Evolutionary conservation across 64 coral and sea anemone genomes (phyloP).

Genomic region (Catalaphyllia jardinei): DNA sequence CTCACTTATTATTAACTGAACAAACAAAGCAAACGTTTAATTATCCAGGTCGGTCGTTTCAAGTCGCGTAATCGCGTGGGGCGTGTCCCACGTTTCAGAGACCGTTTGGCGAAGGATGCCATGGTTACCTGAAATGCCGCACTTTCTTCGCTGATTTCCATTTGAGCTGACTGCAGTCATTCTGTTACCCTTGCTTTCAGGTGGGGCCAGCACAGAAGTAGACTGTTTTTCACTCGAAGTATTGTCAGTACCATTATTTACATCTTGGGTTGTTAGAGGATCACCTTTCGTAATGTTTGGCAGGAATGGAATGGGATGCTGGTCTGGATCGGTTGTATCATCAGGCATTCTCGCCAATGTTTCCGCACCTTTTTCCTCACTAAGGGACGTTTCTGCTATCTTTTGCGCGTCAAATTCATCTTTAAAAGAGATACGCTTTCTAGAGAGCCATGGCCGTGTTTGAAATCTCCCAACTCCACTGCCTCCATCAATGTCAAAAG

Average conservation of each 20-base stretch:
- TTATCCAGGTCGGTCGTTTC: no score
- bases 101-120: background rate
- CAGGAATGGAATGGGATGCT: background rate
- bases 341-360: background rate
- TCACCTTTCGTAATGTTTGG: background rate
- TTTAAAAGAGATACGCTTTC: conserved; percentile 60
- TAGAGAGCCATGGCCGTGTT: background rate
- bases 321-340: background rate
- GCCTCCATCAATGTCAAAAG: background rate
- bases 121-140: background rate
- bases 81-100: no score
- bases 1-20: no score
- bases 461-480: background rate
- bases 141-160: background rate
- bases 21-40: no score
- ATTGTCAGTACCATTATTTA: background rate
- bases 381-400: no score
- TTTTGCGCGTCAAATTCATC: conserved; percentile 34
- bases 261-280: background rate
- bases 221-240: background rate
- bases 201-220: background rate
- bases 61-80: no score
- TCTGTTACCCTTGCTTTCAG: background rate
- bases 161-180: background rate
- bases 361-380: background rate